Conservation (phyloP, 2,113 vertebrate species). For the Girardinichthys multiradiatus region DNA sequence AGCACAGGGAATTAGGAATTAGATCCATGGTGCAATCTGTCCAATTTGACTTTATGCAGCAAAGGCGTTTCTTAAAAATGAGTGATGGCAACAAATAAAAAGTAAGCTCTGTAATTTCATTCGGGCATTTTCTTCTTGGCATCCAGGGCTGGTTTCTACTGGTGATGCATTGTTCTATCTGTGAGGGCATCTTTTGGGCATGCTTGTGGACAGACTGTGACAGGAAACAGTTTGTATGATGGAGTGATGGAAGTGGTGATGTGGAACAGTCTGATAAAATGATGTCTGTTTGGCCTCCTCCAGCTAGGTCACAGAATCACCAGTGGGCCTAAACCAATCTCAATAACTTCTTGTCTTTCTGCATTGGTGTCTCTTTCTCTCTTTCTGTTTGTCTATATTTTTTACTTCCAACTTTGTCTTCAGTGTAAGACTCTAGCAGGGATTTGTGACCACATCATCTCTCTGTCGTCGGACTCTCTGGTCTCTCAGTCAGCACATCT, state of each 20-base stretch:
- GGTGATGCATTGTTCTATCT: slow-evolving; percentile 51
- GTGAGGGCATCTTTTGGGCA: slow-evolving; percentile 53
- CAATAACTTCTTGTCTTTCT: slow-evolving; percentile 59
- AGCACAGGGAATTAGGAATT: slow-evolving; percentile 7
- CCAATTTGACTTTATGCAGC: background rate
- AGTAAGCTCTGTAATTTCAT: slow-evolving; percentile 48
- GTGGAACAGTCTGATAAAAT: slow-evolving; percentile 73
- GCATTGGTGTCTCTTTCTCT: slow-evolving; percentile 33
- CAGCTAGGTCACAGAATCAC: slow-evolving; percentile 67
- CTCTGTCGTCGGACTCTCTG: slow-evolving; percentile 89
- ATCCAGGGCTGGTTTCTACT: slow-evolving; percentile 29
- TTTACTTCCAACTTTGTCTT: slow-evolving; percentile 42
- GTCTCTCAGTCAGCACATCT: slow-evolving; percentile 88
- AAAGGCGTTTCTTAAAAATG: slow-evolving; percentile 15
- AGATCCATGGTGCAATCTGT: background rate
- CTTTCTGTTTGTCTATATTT: slow-evolving; percentile 13
- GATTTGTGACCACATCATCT: slow-evolving; percentile 95
- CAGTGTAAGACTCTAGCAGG: slow-evolving; percentile 94
- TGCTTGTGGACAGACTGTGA: slow-evolving; percentile 58
- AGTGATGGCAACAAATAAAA: slow-evolving; percentile 33
- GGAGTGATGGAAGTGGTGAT: slow-evolving; percentile 61
- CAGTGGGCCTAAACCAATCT: slow-evolving; percentile 60
- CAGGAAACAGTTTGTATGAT: slow-evolving; percentile 68
- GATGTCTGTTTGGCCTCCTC: slow-evolving; percentile 71
- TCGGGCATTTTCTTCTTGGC: no score